Percentiles rank a stretch among this genome's conserved stretches.
Evolutionary conservation across 2,797 vertebrate genomes (phyloP).

Genomic region (Buphagus erythrorhynchus): DNA sequence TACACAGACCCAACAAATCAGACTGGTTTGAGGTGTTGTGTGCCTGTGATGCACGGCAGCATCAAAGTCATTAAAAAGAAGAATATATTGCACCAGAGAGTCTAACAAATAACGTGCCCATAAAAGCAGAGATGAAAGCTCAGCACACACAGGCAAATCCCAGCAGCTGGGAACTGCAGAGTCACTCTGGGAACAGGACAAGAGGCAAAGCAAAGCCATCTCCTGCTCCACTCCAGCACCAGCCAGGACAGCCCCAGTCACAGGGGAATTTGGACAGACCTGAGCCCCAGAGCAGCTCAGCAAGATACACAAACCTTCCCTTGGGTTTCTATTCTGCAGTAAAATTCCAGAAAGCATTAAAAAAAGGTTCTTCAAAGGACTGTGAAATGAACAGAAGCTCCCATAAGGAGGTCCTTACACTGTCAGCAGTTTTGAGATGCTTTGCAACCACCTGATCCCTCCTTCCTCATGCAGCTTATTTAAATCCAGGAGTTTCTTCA

Average conservation of each 20-base stretch:
- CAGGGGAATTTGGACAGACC: background rate
- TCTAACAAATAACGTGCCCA: background rate
- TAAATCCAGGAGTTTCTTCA: background rate
- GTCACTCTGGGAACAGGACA: background rate
- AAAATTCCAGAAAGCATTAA: background rate
- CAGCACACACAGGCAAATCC: background rate
- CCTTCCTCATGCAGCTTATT: background rate
- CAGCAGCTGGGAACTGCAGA: background rate
- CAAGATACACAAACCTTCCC: background rate
- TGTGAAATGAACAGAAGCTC: background rate
- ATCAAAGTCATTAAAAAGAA: background rate
- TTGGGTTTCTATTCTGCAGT: background rate
- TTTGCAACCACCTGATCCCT: background rate
- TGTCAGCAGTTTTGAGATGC: constrained; percentile 20
- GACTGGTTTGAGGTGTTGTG: background rate
- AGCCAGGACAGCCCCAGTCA: accelerated
- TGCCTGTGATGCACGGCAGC: background rate
- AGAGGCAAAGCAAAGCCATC: background rate
- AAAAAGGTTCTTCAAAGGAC: background rate
- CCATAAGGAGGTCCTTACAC: background rate
- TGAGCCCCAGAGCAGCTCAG: background rate
- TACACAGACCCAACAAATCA: background rate
- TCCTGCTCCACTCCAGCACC: background rate
- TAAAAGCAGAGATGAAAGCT: background rate
- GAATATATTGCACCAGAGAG: background rate